Conservation (phyloP, 2,888 invertebrate species). For the Trichacis sp. region DNA sequence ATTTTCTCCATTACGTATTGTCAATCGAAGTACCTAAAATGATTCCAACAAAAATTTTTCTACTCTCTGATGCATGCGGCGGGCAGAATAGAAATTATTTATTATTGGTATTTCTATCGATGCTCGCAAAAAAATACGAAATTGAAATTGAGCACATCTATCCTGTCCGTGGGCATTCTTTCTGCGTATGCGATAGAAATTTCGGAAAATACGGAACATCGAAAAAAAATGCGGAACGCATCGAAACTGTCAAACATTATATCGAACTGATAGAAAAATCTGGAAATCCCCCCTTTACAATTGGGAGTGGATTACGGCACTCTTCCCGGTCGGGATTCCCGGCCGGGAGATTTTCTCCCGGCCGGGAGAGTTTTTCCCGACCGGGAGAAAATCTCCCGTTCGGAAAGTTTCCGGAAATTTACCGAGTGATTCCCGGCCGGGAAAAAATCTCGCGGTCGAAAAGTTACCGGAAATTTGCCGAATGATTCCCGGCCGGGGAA, state of each 20-base stretch:
- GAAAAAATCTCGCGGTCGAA: too few relatives aligned
- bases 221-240: constrained; percentile 2
- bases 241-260: background rate
- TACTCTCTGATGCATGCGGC: constrained; percentile 7
- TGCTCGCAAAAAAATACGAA: constrained; percentile 18
- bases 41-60: background rate
- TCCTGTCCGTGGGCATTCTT: constrained; percentile 33
- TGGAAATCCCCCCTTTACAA: background rate
- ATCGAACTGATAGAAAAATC: background rate
- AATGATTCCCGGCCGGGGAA: too few relatives aligned
- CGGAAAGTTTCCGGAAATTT: too few relatives aligned
- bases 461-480: too few relatives aligned
- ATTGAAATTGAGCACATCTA: constrained; percentile 22
- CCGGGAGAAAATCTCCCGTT: too few relatives aligned
- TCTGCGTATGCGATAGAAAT: constrained; percentile 30
- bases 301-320: too few relatives aligned
- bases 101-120: constrained; percentile 19
- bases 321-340: too few relatives aligned
- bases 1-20: background rate
- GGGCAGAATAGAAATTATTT: constrained; percentile 34
- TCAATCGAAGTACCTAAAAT: background rate
- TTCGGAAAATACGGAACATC: constrained; percentile 28
- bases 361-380: too few relatives aligned
- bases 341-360: too few relatives aligned
- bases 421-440: too few relatives aligned